Conservation (phyloP, 2,888 invertebrate species). For the Nysson spinosus region DNA sequence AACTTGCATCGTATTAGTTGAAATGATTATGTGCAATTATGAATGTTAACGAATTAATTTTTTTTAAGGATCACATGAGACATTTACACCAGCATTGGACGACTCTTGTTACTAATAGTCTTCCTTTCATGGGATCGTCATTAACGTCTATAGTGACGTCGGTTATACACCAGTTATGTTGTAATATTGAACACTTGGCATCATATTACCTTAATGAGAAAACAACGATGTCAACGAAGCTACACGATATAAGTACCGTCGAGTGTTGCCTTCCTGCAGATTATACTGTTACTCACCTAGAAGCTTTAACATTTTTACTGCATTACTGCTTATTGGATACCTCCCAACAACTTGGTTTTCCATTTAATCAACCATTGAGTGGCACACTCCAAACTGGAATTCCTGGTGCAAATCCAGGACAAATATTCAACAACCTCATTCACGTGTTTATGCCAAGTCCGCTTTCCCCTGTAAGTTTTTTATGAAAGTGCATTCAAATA, state of each 20-base stretch:
- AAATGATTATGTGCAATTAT: not conserved
- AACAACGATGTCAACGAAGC: slow-evolving; percentile 54
- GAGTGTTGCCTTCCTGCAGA: slow-evolving; percentile 83
- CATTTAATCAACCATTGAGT: slow-evolving; percentile 80
- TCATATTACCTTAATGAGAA: slow-evolving; percentile 73
- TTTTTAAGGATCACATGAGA: slow-evolving; percentile 81
- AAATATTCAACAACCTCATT: slow-evolving; percentile 88
- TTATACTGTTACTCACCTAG: slow-evolving; percentile 87
- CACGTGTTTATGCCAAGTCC: slow-evolving; percentile 87
- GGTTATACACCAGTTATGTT: slow-evolving; percentile 88
- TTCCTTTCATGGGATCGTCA: slow-evolving; percentile 88
- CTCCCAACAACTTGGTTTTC: slow-evolving; percentile 80
- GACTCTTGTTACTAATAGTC: slow-evolving; percentile 86
- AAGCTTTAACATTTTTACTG: slow-evolving; percentile 87
- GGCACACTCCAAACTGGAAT: slow-evolving; percentile 79
- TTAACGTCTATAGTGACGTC: slow-evolving; percentile 87
- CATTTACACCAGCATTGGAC: slow-evolving; percentile 91
- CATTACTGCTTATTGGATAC: slow-evolving; percentile 89
- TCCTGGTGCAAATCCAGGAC: slow-evolving; percentile 82
- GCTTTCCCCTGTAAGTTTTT: slow-evolving; percentile 76
- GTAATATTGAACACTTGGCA: slow-evolving; percentile 83
- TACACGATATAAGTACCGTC: slow-evolving; percentile 69
- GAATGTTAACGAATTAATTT: slow-evolving; percentile 1
- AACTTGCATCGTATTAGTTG: not conserved
- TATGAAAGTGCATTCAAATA: not conserved